Conservation (phyloP, 2,888 invertebrate genomes). For the Trissoscelio sp. region DNA sequence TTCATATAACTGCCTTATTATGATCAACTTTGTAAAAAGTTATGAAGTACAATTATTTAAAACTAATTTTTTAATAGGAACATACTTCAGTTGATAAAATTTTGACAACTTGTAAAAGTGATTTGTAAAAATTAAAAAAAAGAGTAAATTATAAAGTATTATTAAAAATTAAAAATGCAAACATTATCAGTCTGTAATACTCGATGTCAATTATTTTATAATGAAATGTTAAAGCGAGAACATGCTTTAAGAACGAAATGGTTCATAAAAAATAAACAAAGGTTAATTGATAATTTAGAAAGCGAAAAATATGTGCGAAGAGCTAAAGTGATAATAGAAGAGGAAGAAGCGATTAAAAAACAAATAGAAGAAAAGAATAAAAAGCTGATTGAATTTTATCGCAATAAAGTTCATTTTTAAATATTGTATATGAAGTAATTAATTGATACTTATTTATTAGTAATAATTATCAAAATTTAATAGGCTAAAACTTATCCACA, state of each 20-base stretch:
- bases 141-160: conserved; percentile 11
- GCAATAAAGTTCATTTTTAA: conserved; percentile 13
- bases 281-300: conserved; percentile 75
- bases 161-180: conserved; percentile 10
- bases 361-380: conserved; percentile 49
- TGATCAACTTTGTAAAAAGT: too few relatives aligned
- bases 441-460: background rate
- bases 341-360: conserved; percentile 37
- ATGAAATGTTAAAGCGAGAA: conserved; percentile 43
- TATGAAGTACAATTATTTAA: too few relatives aligned
- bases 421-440: background rate
- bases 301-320: conserved; percentile 62
- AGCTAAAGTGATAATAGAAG: conserved; percentile 58
- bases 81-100: background rate
- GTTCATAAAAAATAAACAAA: conserved; percentile 78
- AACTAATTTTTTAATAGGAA: too few relatives aligned
- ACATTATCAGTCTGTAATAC: too few relatives aligned
- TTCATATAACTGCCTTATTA: too few relatives aligned
- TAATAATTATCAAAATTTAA: background rate
- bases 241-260: conserved; percentile 75
- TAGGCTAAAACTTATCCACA: conserved; percentile 41
- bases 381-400: conserved; percentile 18
- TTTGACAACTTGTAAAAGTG: too few relatives aligned
- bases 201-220: conserved; percentile 77
- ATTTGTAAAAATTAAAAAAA: too few relatives aligned